Evolutionary conservation across 1,140 invertebrate species (phyloP), one percentile per base, ranked within the genome.

Genomic region (Habropoda laboriosa): DNA sequence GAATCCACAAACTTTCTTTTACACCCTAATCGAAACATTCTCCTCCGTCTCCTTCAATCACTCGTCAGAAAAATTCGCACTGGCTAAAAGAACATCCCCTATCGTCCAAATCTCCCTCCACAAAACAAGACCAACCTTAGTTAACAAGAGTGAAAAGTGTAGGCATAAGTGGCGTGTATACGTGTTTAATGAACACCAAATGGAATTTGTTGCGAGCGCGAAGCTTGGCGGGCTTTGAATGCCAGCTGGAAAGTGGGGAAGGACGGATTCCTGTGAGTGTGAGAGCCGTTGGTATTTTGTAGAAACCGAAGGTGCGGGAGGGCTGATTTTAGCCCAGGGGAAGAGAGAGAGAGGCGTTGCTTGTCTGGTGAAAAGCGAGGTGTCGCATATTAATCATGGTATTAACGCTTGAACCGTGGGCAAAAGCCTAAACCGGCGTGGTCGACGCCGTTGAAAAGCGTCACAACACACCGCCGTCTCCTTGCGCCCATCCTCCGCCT

Each of bases 311-410:
- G 27, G 13, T n/a, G 24, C 45, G 38, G 12, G 24, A 16, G 45
- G 58, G 66, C 32, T 68, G 51, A 45, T 16, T 51, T 58, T 60
- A 42, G 64, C 40, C 30, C n/a, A n/a, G n/a, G n/a, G n/a, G n/a
- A n/a, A n/a, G 3, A 24, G 24, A 8, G 16, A 21, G n/a, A 49
- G 30, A 49, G 13, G 5, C 13, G 38, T 66, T 76, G 45, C 27
- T 27, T 57, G 53, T 76, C 16, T 45, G 35, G 72, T 64, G 53
- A 60, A 66, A 66, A 77, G 71, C 77, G 57, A 77, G 60, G 79
- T 42, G 70, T 63, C 63, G 81, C 81, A 79, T 87, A 87, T 86
- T 86, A 86, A 87, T 83, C 64, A 57, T 30, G 60, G n/a, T 81
- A 84, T 86, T 87, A 81, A 75, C 82, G 73, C 70, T 75, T 60